Evolutionary conservation across 2,797 vertebrate species (phyloP).

Genomic region (Sebastes goodei): DNA sequence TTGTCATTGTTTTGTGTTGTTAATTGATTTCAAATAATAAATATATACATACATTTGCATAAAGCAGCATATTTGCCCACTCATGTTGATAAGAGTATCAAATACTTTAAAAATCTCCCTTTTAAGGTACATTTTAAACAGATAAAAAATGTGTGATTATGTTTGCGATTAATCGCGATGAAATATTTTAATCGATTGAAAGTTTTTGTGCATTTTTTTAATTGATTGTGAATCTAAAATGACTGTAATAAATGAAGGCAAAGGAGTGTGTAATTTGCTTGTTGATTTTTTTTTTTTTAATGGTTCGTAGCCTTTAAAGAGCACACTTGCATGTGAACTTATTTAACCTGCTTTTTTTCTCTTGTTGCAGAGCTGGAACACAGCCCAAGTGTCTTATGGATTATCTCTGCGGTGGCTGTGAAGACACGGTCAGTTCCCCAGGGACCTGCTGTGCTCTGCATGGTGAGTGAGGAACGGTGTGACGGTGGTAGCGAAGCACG

Average conservation of each 20-base stretch:
- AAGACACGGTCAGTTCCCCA: neutral
- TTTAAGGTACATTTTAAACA: no score
- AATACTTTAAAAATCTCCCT: no score
- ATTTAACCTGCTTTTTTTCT: neutral
- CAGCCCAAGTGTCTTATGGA: neutral
- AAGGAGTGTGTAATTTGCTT: neutral
- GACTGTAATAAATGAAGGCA: neutral
- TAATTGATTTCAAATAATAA: no score
- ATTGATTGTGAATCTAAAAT: neutral
- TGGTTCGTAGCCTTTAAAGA: neutral
- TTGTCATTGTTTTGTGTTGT: no score
- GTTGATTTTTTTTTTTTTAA: neutral
- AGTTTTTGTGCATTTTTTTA: neutral
- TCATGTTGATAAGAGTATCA: no score
- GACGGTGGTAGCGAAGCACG: conserved; percentile 31
- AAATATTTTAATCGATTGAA: no score
- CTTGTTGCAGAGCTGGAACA: neutral
- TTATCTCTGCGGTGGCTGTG: neutral
- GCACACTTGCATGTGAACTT: neutral
- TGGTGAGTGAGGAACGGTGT: conserved; percentile 2
- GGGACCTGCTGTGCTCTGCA: neutral
- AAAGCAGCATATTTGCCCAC: no score
- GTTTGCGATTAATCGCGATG: no score
- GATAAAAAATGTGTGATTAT: no score
- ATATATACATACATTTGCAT: no score